A percentile compares a stretch with the other conserved stretches of the same genome.
phyloP scores from a whole-genome alignment of 92 coral and sea anemone genomes.

The Epizoanthus fatuus region DNA sequence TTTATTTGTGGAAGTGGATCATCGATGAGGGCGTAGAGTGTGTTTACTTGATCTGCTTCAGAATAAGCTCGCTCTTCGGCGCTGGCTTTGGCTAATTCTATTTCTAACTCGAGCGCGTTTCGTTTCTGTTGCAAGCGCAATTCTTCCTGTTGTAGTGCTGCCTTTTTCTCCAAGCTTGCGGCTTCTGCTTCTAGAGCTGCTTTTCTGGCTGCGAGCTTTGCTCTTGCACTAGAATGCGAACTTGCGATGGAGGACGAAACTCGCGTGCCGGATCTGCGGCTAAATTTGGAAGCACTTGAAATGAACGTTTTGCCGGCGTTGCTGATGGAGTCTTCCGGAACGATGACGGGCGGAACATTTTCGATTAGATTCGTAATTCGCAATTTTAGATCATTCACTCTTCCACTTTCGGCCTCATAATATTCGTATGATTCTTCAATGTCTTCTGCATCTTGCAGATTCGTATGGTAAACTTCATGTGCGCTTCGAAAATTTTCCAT shows the following conservation, averaged over 20 bases:
- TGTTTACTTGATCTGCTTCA: neutral
- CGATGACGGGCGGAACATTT: neutral
- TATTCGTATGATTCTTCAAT: slow-evolving; percentile 51
- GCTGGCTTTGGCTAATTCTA: slow-evolving; percentile 39
- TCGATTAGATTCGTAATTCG: neutral
- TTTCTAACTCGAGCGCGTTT: neutral
- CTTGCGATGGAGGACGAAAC: neutral
- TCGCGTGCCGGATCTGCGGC: slow-evolving; percentile 17
- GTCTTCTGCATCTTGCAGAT: slow-evolving; percentile 38
- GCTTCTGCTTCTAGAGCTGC: slow-evolving; percentile 38
- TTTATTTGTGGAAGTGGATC: neutral
- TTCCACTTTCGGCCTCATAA: slow-evolving; percentile 11
- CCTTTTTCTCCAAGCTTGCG: neutral
- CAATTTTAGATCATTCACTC: slow-evolving; percentile 25
- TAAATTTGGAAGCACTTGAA: slow-evolving; percentile 3
- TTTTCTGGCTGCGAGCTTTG: slow-evolving; percentile 34
- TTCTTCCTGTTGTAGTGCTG: slow-evolving; percentile 27
- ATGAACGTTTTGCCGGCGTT: slow-evolving; percentile 9
- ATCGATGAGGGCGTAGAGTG: neutral
- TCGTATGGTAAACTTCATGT: slow-evolving; percentile 25
- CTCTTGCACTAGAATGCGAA: slow-evolving; percentile 27
- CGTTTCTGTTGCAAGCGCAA: slow-evolving; percentile 25
- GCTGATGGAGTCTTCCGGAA: slow-evolving; percentile 49
- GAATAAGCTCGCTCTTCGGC: slow-evolving; percentile 50
- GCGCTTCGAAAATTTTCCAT: slow-evolving; percentile 29